A percentile compares a stretch with the other conserved stretches of the same genome.
Conservation (phyloP, 2,113 vertebrate species). For the Stictonetta naevosa region DNA sequence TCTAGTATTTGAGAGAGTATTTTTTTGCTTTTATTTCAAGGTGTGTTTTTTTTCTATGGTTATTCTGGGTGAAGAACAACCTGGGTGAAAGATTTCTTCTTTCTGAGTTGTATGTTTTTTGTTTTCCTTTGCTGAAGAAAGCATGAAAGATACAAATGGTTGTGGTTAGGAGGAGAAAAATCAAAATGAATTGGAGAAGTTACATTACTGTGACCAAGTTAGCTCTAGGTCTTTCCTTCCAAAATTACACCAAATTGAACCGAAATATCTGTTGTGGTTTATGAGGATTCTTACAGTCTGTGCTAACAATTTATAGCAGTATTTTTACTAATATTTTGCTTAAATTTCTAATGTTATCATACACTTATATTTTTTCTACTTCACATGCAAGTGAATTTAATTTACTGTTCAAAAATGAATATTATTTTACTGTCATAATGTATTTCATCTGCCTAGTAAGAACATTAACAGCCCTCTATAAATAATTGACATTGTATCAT, state of each 20-base stretch:
- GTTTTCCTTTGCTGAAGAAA: conserved; percentile 32
- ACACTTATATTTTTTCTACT: background rate
- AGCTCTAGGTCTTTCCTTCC: background rate
- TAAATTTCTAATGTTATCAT: background rate
- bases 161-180: conserved; percentile 5
- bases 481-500: background rate
- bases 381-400: background rate
- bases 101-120: background rate
- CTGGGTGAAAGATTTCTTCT: background rate
- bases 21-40: background rate
- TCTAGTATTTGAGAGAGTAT: background rate
- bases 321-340: background rate
- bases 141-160: background rate
- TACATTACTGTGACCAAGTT: conserved; percentile 31
- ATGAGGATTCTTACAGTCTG: background rate
- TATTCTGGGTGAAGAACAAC: background rate
- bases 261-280: background rate
- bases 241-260: background rate
- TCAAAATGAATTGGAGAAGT: conserved; percentile 32
- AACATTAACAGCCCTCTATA: background rate
- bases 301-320: background rate
- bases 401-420: background rate
- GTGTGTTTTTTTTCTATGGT: background rate
- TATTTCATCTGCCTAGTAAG: background rate
- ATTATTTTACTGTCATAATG: background rate